These are phyloP conservation scores for Hirtodrosophila trivittata DNA, from an alignment of 2,888 invertebrate genomes.

Conservation along the genomic window DNA sequence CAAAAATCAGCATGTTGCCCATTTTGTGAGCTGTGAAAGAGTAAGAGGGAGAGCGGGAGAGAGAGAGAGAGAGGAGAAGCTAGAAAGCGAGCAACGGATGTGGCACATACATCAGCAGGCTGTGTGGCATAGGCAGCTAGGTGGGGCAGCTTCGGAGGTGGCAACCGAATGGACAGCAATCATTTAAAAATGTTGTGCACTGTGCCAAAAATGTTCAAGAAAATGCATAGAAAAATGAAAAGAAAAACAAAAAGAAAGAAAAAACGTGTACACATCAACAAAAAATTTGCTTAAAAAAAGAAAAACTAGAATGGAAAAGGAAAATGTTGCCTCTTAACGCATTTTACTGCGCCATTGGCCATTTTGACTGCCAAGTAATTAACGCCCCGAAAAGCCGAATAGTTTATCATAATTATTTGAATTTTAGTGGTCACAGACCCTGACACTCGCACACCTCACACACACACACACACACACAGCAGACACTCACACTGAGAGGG, in stretches of 20 bases:
- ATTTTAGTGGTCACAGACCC: slow-evolving; percentile 11
- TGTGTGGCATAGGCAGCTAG: neutral
- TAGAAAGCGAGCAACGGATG: slow-evolving; percentile 25
- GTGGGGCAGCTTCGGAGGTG: neutral
- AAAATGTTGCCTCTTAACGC: slow-evolving; percentile 15
- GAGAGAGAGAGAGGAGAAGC: neutral
- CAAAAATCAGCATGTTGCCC: slow-evolving; percentile 52
- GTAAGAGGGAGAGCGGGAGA: neutral
- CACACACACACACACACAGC: neutral
- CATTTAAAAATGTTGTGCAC: slow-evolving; percentile 46
- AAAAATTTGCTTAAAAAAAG: neutral
- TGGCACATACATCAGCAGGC: slow-evolving; percentile 34
- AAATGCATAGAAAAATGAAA: slow-evolving; percentile 25
- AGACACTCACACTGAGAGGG: neutral
- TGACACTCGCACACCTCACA: slow-evolving; percentile 10
- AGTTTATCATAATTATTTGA: slow-evolving; percentile 25
- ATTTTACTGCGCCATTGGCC: slow-evolving; percentile 21
- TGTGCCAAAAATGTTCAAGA: slow-evolving; percentile 47
- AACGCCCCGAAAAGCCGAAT: slow-evolving; percentile 20
- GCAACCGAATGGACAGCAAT: slow-evolving; percentile 42
- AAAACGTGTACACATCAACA: neutral
- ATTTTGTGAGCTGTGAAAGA: slow-evolving; percentile 14
- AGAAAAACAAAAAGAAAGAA: neutral
- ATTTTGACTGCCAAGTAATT: slow-evolving; percentile 45
- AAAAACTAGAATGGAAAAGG: too few species aligned